Base-by-base conservation (phyloP, 2,888 invertebrate genomes). In the Macrostomum cliftonense region DNA sequence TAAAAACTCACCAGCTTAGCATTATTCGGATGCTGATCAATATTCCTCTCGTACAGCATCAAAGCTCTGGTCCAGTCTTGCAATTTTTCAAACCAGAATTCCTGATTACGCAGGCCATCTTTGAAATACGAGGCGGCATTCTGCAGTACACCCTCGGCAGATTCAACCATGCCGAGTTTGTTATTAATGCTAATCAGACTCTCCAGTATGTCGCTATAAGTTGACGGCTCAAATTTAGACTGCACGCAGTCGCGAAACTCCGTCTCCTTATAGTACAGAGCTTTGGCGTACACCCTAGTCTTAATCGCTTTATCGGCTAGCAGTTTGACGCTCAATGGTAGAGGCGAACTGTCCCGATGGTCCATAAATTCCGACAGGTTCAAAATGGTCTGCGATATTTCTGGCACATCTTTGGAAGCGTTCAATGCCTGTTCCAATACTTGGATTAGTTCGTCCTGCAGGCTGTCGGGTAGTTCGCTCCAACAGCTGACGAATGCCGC, bases 361-460 rank as follows among this genome's bases (percentile, higher is more conserved):
- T 97, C 97, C 89, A 97, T 93, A 63, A 99, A 99, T 70, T 97
- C 97, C 0, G 93, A 93, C 54, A 99, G 74, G 73, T 97, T 97
- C 13, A 99, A 75, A 53, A 95, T 83, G 0, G 89, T 88, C 63
- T 93, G 93, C 0, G 89, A 91, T 42, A 93, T 81, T 67, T 95
- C 93, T 0, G 91, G 88, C 48, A 91, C 79, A n/a, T 17, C 38
- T 63, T 91, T 91, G 4, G 87, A 86, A 0, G 89, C 86, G 7
- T 60, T 62, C 9, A 97, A 71, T 0, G 95, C 95, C 63, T 85
- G 82, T 58, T 86, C 82, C 36, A 97, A 71, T 36, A 84, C 85
- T 47, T 78, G 77, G 11, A 91, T 81, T 1, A 97, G 74, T 61
- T 89, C 87, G 39, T 79, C 77, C 9, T 88, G 85, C 50, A 83